Base-by-base conservation (phyloP, 2,888 invertebrate genomes). In the Philhelius pedissequus region DNA sequence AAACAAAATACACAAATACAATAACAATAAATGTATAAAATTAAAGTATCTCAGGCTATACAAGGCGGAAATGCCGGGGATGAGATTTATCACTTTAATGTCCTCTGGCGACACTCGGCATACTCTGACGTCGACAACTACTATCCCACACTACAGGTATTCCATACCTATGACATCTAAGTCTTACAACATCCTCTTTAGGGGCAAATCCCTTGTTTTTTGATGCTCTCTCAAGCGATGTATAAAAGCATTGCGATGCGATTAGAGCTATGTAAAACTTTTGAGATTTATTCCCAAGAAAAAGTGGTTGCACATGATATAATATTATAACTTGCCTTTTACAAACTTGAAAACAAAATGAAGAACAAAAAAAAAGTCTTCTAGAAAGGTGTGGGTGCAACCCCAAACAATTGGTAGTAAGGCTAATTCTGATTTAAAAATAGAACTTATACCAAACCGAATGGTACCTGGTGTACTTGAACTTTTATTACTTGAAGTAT, bases 291-390 rank as follows among this genome's bases (percentile, higher is more conserved):
- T 84, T 76, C 35, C 15, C 25, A 66, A 71, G 75, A 80, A 84
- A 84, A 76, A 80, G 70, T 75, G 71, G 71, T 76, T 84, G 76
- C 75, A 84, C 84, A 80, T 80, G 80, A 76, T 71, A 60, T 75
- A 80, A 84, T 71, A 68, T 70, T 71, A 71, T 69, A 79, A 78
- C 77, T 69, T 78, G 74, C 69, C 74, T 64, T 64, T 66, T 50
- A 69, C 64, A 73, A 74, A 69, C 27, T 43, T 18, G 62, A 62
- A 30, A 62, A 62, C 62, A 43, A 43, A 43, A 48, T 38, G 40
- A 40, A 25, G 27, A 45, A 13, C 11, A 18, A 38, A 52, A 30
- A 48, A 9, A 38, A 45, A 66, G 15, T 20, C 18, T 38, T 18
- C 18, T 7, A 52, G 5, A 6, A 75, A 27, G 18, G 27, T 43